Evolutionary conservation across 2,797 vertebrate genomes (phyloP), one percentile per base, ranked within the genome.

Genomic region (Anniella stebbinsi): DNA sequence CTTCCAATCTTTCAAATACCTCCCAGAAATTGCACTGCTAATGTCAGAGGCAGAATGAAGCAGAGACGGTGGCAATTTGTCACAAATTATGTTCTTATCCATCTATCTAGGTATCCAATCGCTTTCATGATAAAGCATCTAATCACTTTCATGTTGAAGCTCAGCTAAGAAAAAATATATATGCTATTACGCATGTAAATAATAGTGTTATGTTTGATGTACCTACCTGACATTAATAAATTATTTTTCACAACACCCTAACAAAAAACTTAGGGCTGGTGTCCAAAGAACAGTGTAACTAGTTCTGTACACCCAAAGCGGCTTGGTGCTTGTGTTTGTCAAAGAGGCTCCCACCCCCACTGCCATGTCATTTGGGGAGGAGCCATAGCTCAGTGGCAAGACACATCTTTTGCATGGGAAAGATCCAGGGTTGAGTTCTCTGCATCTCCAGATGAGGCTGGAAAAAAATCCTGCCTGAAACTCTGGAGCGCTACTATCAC

Each of bases 11-110:
- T 95, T 95, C 92, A 95, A 87, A 93, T 94, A 92, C 92, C 77
- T 41, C 94, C 94, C 92, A 85, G 89, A 86, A 91, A 95, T 95
- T 93, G 90, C 94, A 95, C 92, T 93, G 94, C 93, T 95, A 94
- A 96, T 95, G 94, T 94, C 95, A 93, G 92, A 94, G 67, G 92
- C 92, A 95, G 95, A 95, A 93, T 94, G 90, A 94, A 94, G 33
- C 41, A 67, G 41, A 93, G 0, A 0, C 91, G 90, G 93, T 90
- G 88, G 85, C 94, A 92, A 92, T 93, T 88, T 93, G 88, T 95
- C 95, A 94, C 94, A 93, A 95, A 94, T 95, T 92, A 93, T 18
- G 92, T 93, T 87, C 91, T 92, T 94, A 96, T 94, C 93, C 94
- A 90, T 89, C 94, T 87, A 84, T 84, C 94, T 94, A 94, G 95